Evolutionary conservation across 2,797 vertebrate genomes (phyloP), one percentile per base, ranked within the genome.

Genomic region (Holocentrus rufus): DNA sequence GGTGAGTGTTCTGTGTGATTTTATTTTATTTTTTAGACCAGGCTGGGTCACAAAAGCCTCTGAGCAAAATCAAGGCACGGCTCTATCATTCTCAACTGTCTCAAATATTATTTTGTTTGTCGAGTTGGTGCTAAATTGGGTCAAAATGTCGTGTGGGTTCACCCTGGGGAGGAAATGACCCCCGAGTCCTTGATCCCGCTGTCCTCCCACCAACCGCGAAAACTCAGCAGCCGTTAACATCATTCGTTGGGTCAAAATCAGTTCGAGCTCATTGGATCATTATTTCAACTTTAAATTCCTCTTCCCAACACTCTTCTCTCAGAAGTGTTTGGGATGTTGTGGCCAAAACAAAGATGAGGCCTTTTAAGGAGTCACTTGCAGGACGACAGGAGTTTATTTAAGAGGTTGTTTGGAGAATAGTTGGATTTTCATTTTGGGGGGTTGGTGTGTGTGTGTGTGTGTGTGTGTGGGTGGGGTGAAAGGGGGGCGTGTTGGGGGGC

Each of bases 211-310:
- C 34, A 72, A 76, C 61, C 22, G 18, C 20, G 65, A 81, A 72
- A 77, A 84, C 77, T 79, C 83, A 69, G 79, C 79, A 80, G 81
- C 85, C 85, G 85, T 82, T 88, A 81, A 80, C 80, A 74, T 86
- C 80, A 83, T 73, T 70, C 54, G 58, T 70, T 52, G 57, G 74
- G 78, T 79, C 83, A 60, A 58, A 75, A 79, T 1, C 75, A 71
- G 85, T 78, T 89, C 77, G 81, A 77, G 69, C 82, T 83, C 79
- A 78, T 72, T 58, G 74, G 65, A 50, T 63, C 73, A 53, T 81
- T 81, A 60, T 64, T 74, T 47, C 17, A 67, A 81, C 64, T 67
- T 25, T 10, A 74, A 80, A 87, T 79, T 81, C 82, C 78, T 76
- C 7, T 14, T 47, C 6, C 39, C 17, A 34, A 49, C n/a, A 8